Evolutionary conservation across 2,797 vertebrate species (phyloP).

Genomic region (Myotis pilosus): DNA sequence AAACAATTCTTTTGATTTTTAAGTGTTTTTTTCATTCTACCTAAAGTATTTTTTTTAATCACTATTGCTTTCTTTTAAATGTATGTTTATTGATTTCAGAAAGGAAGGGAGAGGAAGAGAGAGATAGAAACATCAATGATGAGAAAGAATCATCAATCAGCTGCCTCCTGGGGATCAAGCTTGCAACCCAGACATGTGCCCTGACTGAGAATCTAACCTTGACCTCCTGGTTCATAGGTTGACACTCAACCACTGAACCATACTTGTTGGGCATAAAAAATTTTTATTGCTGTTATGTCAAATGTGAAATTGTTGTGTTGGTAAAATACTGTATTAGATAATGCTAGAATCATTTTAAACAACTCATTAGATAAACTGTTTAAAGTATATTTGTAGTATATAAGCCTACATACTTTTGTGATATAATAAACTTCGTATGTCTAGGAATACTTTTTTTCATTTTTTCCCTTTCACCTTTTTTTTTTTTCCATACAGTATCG

Average conservation of each 20-base stretch:
- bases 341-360: not conserved
- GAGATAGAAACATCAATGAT: not conserved
- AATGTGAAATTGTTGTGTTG: not conserved
- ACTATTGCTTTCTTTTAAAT: too few relatives aligned
- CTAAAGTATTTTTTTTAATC: not conserved
- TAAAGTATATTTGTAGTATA: constrained; percentile 11
- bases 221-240: too few relatives aligned
- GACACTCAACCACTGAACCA: not conserved
- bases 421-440: constrained; percentile 6
- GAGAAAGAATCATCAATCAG: too few relatives aligned
- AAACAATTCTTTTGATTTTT: not conserved
- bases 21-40: not conserved
- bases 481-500: constrained; percentile 84
- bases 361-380: not conserved
- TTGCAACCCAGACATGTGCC: too few relatives aligned
- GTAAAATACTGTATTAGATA: constrained; percentile 13
- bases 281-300: not conserved
- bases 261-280: not conserved
- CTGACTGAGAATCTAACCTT: too few relatives aligned
- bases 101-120: not conserved
- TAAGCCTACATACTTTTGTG: not conserved
- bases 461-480: not conserved
- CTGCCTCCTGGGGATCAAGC: too few relatives aligned
- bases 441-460: constrained; percentile 1
- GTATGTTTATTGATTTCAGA: too few relatives aligned